phyloP scores from a whole-genome alignment of 1,140 invertebrate genomes.

The Phocides pigmalion region DNA sequence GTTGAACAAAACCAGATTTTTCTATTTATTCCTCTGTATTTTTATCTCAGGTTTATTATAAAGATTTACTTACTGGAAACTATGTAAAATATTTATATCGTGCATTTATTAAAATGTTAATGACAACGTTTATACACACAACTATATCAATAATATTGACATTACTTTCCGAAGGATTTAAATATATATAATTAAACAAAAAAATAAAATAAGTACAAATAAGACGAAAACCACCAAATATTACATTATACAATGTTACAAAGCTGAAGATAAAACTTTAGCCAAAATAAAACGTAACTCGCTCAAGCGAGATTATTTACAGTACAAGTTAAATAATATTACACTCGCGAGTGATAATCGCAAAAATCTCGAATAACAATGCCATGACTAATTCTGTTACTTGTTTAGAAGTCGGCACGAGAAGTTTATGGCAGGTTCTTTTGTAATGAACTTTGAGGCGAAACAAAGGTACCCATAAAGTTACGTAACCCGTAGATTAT shows the following conservation, averaged over 20 bases:
- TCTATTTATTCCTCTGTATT: no score
- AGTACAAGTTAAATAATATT: slow-evolving; percentile 6
- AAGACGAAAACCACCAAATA: no score
- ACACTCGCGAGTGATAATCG: slow-evolving; percentile 5
- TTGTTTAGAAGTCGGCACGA: slow-evolving; percentile 22
- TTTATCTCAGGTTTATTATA: no score
- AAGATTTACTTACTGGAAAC: no score
- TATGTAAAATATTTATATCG: no score
- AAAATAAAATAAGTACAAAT: no score
- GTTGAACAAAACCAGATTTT: no score
- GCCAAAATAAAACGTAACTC: slow-evolving; percentile 1
- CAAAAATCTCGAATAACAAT: slow-evolving; percentile 5
- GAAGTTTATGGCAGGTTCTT: slow-evolving; percentile 10
- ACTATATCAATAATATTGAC: no score
- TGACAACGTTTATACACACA: no score
- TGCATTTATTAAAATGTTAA: no score
- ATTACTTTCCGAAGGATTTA: no score
- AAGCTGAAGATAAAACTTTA: not conserved
- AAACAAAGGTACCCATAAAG: slow-evolving; percentile 18
- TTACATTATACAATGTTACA: not conserved
- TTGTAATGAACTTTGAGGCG: slow-evolving; percentile 16
- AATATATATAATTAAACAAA: no score
- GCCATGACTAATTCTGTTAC: slow-evolving; percentile 9
- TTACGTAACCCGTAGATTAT: slow-evolving; percentile 8
- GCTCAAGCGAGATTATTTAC: not conserved